Base-by-base conservation (phyloP, 2,888 invertebrate genomes). In the Stegophylla sp. region DNA sequence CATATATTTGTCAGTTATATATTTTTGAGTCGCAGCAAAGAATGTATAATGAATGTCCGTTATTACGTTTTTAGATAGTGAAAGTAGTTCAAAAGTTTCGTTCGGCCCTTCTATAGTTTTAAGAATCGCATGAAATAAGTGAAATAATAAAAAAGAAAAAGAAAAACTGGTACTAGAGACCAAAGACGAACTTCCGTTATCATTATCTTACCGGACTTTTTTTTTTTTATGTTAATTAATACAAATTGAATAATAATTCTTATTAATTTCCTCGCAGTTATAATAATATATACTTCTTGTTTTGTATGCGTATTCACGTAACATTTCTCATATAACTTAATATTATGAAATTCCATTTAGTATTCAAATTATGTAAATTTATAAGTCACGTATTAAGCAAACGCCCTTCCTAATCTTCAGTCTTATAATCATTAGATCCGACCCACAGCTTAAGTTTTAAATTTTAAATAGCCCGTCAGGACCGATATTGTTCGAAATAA, bases 281-380 rank as follows among this genome's bases (percentile, higher is more conserved):
- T n/a, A 5, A n/a, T n/a, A n/a, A n/a, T n/a, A n/a, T 48, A 5
- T 51, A 26, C n/a, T 69, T 26, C 12, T 51, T 41, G 23, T 51
- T 53, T 56, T 71, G 5, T 20, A 15, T 28, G 23, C 10, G 4
- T n/a, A 7, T 43, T 26, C 26, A 26, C 3, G 12, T n/a, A 13
- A 59, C 43, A 73, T 73, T 13, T 15, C 5, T 66, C 59, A 71
- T 23, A 59, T 45, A 59, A 61, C 59, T 28, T 45, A 20, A 59
- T 73, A 61, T 61, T 48, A n/a, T 61, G 45, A 61, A 61, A 28
- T 73, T 73, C 28, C 10, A 20, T 45, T 73, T 61, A 61, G 26
- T 61, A 61, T 28, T 61, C 15, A 61, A 48, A 73, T 61, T 73
- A 61, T 61, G 73, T 3, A 73, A 73, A 48, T 73, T 13, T n/a